Base-by-base conservation (phyloP, 35 echinoderm and acorn worm species). In the Apostichopus californicus region DNA sequence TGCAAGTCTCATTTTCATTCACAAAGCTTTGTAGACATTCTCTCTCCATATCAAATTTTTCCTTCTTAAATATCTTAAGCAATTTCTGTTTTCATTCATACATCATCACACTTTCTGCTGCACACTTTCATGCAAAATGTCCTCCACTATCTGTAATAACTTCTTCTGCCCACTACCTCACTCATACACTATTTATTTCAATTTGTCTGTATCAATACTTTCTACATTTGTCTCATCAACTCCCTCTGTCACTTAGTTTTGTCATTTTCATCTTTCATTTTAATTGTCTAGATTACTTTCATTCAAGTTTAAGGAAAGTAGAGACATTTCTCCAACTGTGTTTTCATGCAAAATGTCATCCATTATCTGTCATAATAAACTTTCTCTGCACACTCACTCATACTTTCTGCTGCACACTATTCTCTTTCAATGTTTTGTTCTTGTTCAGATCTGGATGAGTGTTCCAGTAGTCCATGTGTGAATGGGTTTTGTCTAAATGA, bases 381-480 rank as follows among this genome's bases (percentile, higher is more conserved):
- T 5, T 52, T 92, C 34, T 46, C 34, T 46, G 34, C 34, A 46
- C 34, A 46, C 34, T 46, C 34, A 46, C 34, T 46, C 34, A 46
- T 77, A 12, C 34, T 78, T 25, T 25, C 20, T 80, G 24, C 24
- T 25, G 11, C 24, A 12, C 53, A 25, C 22, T 28, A 0, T 80
- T 24, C 78, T 25, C 34, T 53, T 80, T 80, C 10, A 24, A 80
- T 26, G 18, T 56, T 88, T 25, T 46, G 1, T 46, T 28, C n/a
- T 88, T 88, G 18, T 63, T 87, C 77, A 94, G 93, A 84, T 72
- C 14, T 92, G 15, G 86, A 97, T 94, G 82, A 87, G 12, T 97
- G 96, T 90, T 72, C 26, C 5, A 95, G 93, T 77, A 57, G 56
- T 66, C 96, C 96, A 56, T 97, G 95, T 66, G 63, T 79, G 55